A percentile compares a stretch with the other conserved stretches of the same genome.
Conservation (phyloP, 2,797 vertebrate species). For the Stomatorhinus walkeri region DNA sequence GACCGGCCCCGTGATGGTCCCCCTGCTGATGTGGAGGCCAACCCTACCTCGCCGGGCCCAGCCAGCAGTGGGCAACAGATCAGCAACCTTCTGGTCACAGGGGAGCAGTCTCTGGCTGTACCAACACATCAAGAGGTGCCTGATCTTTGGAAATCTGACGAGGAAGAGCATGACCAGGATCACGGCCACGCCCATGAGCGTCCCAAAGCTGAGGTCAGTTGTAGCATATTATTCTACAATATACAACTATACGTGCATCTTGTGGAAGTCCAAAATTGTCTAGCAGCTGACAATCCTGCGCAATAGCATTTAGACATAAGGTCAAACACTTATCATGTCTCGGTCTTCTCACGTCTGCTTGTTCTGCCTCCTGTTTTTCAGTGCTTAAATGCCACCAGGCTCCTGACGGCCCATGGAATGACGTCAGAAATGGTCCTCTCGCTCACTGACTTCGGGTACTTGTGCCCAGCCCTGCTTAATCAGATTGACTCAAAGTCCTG, state of each 20-base stretch:
- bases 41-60: not conserved
- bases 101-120: slow-evolving; percentile 17
- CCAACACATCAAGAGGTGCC: not conserved
- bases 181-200: not conserved
- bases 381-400: slow-evolving; percentile 79
- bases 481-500: slow-evolving; percentile 81
- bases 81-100: slow-evolving; percentile 26
- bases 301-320: not conserved
- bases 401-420: slow-evolving; percentile 81
- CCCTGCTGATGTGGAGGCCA: not conserved
- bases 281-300: not conserved
- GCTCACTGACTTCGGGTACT: slow-evolving; percentile 71
- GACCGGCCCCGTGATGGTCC: not conserved
- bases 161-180: slow-evolving; percentile 12
- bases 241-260: not conserved
- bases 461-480: slow-evolving; percentile 87
- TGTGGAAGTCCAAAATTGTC: not conserved
- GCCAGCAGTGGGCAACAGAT: not conserved
- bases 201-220: slow-evolving; percentile 41
- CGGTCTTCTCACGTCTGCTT: not conserved
- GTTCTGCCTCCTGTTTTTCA: slow-evolving; percentile 31
- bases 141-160: not conserved
- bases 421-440: slow-evolving; percentile 59
- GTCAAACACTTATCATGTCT: not conserved
- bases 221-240: not conserved